A percentile compares a stretch with the other conserved stretches of the same genome.
Conservation (phyloP, 1,140 invertebrate species). For the Bombus turneri region DNA sequence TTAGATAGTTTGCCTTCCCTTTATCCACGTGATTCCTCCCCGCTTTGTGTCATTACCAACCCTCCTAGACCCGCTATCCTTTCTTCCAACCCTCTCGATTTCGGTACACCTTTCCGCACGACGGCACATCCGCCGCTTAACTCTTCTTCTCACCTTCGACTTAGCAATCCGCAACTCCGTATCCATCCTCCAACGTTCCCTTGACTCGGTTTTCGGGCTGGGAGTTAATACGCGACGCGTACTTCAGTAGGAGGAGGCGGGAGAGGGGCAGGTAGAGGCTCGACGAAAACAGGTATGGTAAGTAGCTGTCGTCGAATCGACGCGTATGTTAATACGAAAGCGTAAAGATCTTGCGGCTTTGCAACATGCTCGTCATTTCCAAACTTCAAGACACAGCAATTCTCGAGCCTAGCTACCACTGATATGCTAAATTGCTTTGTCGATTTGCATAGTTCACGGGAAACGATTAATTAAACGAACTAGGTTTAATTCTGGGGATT, state of each 20-base stretch:
- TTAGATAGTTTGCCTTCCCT: slow-evolving; percentile 40
- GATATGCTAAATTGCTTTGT: neutral
- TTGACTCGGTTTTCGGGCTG: neutral
- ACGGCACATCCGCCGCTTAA: neutral
- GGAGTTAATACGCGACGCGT: slow-evolving; percentile 30
- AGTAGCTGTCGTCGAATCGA: slow-evolving; percentile 28
- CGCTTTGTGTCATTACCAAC: neutral
- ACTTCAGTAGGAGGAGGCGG: neutral
- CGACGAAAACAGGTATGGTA: slow-evolving; percentile 16
- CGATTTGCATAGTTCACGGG: neutral
- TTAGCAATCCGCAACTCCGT: neutral
- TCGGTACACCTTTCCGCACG: slow-evolving; percentile 4
- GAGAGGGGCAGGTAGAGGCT: no score
- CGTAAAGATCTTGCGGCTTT: slow-evolving; percentile 23
- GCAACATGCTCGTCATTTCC: neutral
- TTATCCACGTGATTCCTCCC: slow-evolving; percentile 10
- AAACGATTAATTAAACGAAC: neutral
- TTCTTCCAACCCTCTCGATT: slow-evolving; percentile 20
- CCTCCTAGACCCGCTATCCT: neutral
- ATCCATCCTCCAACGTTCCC: no score
- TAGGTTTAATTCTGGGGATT: neutral
- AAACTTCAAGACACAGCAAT: no score
- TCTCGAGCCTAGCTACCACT: neutral
- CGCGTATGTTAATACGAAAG: slow-evolving; percentile 30
- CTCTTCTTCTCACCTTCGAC: slow-evolving; percentile 29